Evolutionary conservation across 1,140 invertebrate genomes (phyloP).

Genomic region (Paraescarpia echinospica): DNA sequence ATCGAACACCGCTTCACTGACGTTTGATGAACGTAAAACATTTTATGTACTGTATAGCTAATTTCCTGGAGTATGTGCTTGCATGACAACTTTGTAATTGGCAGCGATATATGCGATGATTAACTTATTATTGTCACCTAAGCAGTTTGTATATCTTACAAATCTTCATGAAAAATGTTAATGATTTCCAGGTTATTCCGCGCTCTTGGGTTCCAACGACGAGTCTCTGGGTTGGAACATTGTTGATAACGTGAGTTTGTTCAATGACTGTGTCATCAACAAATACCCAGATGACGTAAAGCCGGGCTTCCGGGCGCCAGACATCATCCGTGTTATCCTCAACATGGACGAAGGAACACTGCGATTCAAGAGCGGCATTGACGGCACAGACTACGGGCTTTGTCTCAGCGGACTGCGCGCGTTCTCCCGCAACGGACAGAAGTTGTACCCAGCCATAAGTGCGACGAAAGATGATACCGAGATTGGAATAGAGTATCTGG

Average conservation of each 20-base stretch:
- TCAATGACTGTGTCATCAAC: background rate
- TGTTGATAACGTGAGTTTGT: background rate
- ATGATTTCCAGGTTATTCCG: background rate
- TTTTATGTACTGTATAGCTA: no score
- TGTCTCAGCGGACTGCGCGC: background rate
- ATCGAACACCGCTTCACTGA: no score
- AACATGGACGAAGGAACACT: constrained; percentile 98
- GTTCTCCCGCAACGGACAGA: background rate
- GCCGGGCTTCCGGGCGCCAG: constrained; percentile 66
- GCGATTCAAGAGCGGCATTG: constrained; percentile 65
- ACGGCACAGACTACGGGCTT: background rate
- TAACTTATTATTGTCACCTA: no score
- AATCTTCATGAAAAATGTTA: no score
- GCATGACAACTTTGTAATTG: no score
- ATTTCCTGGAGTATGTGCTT: no score
- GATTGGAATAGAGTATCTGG: background rate
- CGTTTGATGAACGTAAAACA: no score
- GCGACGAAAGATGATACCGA: background rate
- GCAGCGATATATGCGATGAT: no score
- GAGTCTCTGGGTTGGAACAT: background rate
- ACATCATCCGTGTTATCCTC: constrained; percentile 90
- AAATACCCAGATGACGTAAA: background rate
- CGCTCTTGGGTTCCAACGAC: background rate
- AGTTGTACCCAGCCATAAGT: background rate
- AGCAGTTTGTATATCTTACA: no score